phyloP scores from a whole-genome alignment of 2,797 vertebrate species.

The Syncerus caffer region DNA sequence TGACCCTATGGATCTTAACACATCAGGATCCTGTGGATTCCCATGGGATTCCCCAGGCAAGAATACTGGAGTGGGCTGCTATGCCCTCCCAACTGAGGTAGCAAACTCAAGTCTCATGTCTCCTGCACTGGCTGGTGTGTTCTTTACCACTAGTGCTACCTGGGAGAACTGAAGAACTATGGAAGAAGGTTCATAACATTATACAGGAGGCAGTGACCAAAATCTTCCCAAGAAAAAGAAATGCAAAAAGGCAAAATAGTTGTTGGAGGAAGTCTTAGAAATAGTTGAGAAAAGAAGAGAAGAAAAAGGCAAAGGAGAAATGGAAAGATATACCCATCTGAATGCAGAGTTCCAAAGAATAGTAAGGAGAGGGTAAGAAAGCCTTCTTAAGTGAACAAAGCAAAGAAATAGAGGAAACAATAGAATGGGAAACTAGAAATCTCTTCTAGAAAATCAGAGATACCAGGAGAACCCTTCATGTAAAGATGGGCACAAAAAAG shows the following conservation, averaged over 20 bases:
- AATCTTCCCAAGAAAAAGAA: background rate
- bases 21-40: background rate
- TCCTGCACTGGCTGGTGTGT: background rate
- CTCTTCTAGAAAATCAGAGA: background rate
- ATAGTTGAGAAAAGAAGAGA: background rate
- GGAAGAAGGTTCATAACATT: background rate
- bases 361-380: background rate
- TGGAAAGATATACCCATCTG: background rate
- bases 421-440: background rate
- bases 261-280: background rate
- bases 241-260: background rate
- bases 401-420: background rate
- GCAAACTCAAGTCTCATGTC: background rate
- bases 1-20: background rate
- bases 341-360: background rate
- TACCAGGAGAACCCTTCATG: background rate
- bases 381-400: background rate
- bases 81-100: background rate
- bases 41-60: background rate
- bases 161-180: background rate
- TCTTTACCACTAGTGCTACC: background rate
- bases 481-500: background rate
- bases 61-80: background rate
- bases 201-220: background rate
- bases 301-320: background rate